Evolutionary conservation across 1,140 invertebrate genomes (phyloP).

Genomic region (Drosophila pallidifrons): DNA sequence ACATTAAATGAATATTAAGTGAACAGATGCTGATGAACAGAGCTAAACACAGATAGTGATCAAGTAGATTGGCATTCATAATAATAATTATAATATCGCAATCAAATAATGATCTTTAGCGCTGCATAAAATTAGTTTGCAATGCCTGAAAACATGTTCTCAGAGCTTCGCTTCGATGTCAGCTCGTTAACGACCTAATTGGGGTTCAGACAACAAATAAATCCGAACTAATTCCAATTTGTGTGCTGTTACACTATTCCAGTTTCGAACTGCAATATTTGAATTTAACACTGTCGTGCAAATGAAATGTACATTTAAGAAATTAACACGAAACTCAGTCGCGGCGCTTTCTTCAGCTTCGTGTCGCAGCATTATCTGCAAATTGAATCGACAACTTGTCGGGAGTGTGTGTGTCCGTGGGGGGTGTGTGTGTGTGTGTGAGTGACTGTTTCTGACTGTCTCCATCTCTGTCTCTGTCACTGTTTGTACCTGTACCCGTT

Average conservation of each 20-base stretch:
- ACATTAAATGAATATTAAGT: too few relatives aligned
- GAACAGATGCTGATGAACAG: too few relatives aligned
- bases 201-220: neutral
- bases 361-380: slow-evolving; percentile 39
- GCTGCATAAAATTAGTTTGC: too few relatives aligned
- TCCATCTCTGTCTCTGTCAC: too few relatives aligned
- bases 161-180: neutral
- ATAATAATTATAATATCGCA: too few relatives aligned
- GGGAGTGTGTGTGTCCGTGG: neutral
- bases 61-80: too few relatives aligned
- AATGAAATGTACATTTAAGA: slow-evolving; percentile 31
- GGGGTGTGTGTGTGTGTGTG: neutral
- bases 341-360: slow-evolving; percentile 30
- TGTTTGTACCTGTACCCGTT: slow-evolving; percentile 14
- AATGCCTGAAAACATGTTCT: too few relatives aligned
- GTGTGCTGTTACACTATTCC: slow-evolving; percentile 6
- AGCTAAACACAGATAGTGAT: too few relatives aligned
- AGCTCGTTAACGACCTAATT: slow-evolving; percentile 2
- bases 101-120: too few relatives aligned
- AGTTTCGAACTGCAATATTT: neutral
- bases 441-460: too few relatives aligned
- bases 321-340: slow-evolving; percentile 40
- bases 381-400: slow-evolving; percentile 47
- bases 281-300: slow-evolving; percentile 33
- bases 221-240: slow-evolving; percentile 2